Base-by-base conservation (phyloP, 2,113 vertebrate species). In the Ginglymostoma cirratum region DNA sequence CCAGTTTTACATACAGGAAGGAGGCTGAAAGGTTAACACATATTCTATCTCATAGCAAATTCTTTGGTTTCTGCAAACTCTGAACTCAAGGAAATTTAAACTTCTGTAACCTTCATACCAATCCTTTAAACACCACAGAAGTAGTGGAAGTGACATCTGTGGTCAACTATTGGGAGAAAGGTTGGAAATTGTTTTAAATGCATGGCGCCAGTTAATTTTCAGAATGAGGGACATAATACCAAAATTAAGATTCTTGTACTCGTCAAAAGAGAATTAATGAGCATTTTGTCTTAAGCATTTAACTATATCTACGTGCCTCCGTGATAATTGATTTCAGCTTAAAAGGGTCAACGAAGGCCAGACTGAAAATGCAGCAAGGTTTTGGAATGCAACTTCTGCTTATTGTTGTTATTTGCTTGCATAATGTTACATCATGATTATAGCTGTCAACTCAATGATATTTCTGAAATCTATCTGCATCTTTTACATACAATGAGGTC, bases 101-200 rank as follows among this genome's bases (percentile, higher is more conserved):
- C 66, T 52, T 38, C 89, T 66, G 89, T 34, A n/a, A 34, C 89
- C 89, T 65, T 19, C 89, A 34, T 61, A 34, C 52, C 87, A 90
- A 30, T 34, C 55, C 55, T 92, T 66, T 92, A n/a, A 65, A 92
- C 34, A 17, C 30, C 15, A 6, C 15, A 38, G 15, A 65, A 92
- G 21, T 66, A 92, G 55, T 92, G 30, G 21, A 92, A 66, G 89
- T 92, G 55, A 92, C 89, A 66, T 92, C 89, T 90, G 86, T 90
- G 87, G 34, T 90, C 52, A 90, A 90, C 55, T 90, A 38, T 27
- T 34, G 52, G 34, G 87, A 65, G 86, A 90, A 30, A n/a, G 42
- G 55, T 92, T 92, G 34, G 55, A 92, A 92, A 92, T 14, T n/a
- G 15, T 21, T 92, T 92, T n/a, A 66, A 92, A 92, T 61, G 66